phyloP scores from a whole-genome alignment of 2,888 invertebrate genomes.

The Netelia fuscicornis region DNA sequence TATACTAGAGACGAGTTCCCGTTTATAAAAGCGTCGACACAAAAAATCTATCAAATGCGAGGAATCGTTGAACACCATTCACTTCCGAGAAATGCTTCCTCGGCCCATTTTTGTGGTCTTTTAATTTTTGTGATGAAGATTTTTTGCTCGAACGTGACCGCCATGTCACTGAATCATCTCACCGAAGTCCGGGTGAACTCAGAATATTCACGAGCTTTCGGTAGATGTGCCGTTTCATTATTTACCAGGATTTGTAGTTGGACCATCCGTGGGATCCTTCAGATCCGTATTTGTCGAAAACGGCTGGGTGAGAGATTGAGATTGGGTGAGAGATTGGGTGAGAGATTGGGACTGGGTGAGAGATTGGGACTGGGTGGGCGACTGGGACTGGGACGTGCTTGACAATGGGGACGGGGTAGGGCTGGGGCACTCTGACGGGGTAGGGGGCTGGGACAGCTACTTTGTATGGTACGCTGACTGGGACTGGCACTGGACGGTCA shows the following conservation, averaged over 20 bases:
- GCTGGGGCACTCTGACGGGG: constrained; percentile 80
- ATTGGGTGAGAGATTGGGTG: too few relatives aligned
- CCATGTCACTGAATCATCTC: background rate
- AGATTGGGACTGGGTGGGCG: too few relatives aligned
- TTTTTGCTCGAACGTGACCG: background rate
- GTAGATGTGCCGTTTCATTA: background rate
- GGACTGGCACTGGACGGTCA: constrained; percentile 80
- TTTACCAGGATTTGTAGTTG: constrained; percentile 61
- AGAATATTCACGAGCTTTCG: constrained; percentile 1
- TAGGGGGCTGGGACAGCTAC: constrained; percentile 82
- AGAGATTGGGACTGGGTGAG: too few relatives aligned
- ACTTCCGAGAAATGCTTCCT: background rate
- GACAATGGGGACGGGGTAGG: constrained; percentile 81
- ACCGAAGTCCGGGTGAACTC: background rate
- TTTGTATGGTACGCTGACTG: constrained; percentile 77
- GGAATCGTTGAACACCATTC: background rate
- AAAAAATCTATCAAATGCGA: background rate
- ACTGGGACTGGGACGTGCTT: constrained; percentile 78
- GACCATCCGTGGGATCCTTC: constrained; percentile 59
- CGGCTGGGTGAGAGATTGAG: constrained; percentile 78
- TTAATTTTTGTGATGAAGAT: background rate
- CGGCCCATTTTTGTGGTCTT: background rate
- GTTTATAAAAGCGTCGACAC: background rate
- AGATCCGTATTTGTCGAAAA: constrained; percentile 71
- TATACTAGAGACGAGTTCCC: background rate